Evolutionary conservation across 2,888 invertebrate species (phyloP), one percentile per base, ranked within the genome.

Genomic region (Dasysyrphus tricinctus): DNA sequence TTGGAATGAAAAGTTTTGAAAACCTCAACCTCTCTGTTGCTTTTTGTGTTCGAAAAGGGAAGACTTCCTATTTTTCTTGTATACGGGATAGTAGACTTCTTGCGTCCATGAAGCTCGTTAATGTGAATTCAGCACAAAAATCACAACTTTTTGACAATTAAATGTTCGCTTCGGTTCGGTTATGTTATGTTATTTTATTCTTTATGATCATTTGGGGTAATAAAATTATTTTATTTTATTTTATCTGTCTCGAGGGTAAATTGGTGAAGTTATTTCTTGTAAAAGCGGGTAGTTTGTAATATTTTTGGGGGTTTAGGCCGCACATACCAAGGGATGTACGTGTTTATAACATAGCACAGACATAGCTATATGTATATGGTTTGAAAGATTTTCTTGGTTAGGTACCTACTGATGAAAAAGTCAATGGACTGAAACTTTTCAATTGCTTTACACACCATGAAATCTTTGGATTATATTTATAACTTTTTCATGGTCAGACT

Each of bases 381-480:
- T 77, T 57, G 69, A 39, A 54, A 9, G 63, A 67, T 77, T 63
- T 81, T 51, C 70, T 56, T 61, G 49, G 51, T 70, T 9, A 3
- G 3, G 24, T 24, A 24, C 24, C 24, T 24, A 24, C 49, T 81
- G 81, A 81, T 85, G 81, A 81, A 42, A 61, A 61, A 85, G 81
- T 85, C 77, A 85, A 85, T 85, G 77, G 81, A 85, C 29, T 77
- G 81, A 81, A 81, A 74, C 69, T 81, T 85, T 85, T 81, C 85
- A 85, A 85, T 85, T 78, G 85, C 85, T 81, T 85, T 85, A 85
- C 85, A 85, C 81, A 57, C 85, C 85, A 85, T 85, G 85, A 85
- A 85, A 81, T 85, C 81, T 81, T 81, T 73, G 77, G 85, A 80
- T 85, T 70, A 81, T 69, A 85, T 85, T 85, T 81, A 85, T 85